Evolutionary conservation across 2,113 vertebrate genomes (phyloP).

Genomic region (Corythornis cristatus): DNA sequence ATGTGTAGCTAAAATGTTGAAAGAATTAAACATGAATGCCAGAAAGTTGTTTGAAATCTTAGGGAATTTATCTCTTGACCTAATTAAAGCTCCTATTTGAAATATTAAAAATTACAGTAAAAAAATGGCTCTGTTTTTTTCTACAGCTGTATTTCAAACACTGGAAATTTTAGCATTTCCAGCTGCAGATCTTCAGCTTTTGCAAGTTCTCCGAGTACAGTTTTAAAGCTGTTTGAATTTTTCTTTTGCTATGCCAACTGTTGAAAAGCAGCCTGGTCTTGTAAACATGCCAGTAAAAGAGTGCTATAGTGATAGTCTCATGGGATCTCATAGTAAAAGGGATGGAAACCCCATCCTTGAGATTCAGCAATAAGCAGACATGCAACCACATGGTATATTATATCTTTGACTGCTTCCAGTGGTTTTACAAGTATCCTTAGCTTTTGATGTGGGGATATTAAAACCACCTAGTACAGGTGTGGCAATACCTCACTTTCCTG

Average conservation of each 20-base stretch:
- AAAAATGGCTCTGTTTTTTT: not conserved
- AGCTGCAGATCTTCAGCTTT: not conserved
- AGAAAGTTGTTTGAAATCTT: not conserved
- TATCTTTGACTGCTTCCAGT: not conserved
- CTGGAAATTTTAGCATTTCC: not conserved
- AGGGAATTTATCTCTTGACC: not conserved
- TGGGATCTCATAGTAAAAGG: not conserved
- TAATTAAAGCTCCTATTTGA: not conserved
- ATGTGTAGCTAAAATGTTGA: not conserved
- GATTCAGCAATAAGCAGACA: not conserved
- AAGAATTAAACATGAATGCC: not conserved
- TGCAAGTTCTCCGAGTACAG: not conserved
- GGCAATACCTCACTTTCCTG: conserved; percentile 36
- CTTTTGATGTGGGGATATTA: conserved; percentile 32
- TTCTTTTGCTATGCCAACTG: conserved; percentile 2
- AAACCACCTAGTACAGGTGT: conserved; percentile 24
- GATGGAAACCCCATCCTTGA: conserved; percentile 17
- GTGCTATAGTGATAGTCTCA: not conserved
- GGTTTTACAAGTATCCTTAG: conserved; percentile 13
- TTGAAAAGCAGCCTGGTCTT: conserved; percentile 1
- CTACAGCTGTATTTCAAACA: not conserved
- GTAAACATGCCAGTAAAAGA: not conserved
- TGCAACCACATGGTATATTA: not conserved
- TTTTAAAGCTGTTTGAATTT: not conserved
- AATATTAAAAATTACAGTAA: not conserved